These are phyloP conservation scores for Hymenochirus boettgeri DNA, from an alignment of 2,113 vertebrate genomes.

Conservation along the genomic window DNA sequence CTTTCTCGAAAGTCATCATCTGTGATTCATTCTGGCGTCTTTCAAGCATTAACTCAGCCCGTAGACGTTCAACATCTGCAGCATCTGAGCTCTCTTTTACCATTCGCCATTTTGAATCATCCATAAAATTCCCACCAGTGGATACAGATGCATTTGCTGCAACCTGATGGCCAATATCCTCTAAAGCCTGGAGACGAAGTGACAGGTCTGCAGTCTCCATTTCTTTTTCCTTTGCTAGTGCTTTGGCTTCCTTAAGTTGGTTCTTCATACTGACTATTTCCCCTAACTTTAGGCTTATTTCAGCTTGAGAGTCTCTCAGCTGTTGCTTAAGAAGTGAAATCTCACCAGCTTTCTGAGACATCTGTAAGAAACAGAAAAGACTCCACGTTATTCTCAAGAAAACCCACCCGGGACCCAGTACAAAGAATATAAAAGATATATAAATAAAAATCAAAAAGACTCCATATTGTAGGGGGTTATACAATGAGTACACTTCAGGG, in stretches of 20 bases:
- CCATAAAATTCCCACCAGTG: too few relatives aligned
- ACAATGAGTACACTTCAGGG: too few relatives aligned
- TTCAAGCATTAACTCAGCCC: conserved; percentile 86
- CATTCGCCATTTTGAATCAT: too few relatives aligned
- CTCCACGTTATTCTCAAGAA: too few relatives aligned
- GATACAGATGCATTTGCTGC: too few relatives aligned
- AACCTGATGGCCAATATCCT: conserved; percentile 23
- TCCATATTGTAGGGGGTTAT: too few relatives aligned
- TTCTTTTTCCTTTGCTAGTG: conserved; percentile 72
- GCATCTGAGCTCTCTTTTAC: conserved; percentile 56
- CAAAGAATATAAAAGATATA: too few relatives aligned
- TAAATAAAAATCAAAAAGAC: too few relatives aligned
- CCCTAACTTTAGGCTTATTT: conserved; percentile 87
- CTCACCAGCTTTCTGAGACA: conserved; percentile 94
- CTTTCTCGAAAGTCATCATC: conserved; percentile 81
- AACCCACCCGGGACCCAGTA: too few relatives aligned
- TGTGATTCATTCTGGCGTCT: conserved; percentile 86
- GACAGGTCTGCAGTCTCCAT: conserved; percentile 75
- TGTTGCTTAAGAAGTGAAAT: conserved; percentile 94
- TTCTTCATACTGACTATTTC: conserved; percentile 94
- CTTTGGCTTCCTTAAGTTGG: conserved; percentile 77
- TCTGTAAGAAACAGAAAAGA: conserved; percentile 55
- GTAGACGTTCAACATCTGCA: conserved; percentile 71
- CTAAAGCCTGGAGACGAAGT: conserved; percentile 59
- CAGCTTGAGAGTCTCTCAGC: conserved; percentile 87